Conservation (phyloP, 2,888 invertebrate genomes). For the Perizoma flavofasciatum region DNA sequence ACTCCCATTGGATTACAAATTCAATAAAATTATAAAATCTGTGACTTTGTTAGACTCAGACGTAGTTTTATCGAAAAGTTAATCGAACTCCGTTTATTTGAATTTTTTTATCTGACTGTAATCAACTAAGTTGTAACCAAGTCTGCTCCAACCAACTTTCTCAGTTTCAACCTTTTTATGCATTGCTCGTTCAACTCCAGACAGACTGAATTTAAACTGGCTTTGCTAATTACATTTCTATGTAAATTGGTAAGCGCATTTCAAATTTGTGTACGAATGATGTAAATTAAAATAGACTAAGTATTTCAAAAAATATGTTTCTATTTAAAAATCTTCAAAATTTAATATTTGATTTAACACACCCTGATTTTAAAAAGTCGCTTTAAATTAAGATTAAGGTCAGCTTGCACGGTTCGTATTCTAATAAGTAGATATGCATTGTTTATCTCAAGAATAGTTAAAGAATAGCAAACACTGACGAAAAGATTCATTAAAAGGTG, state of each 20-base stretch:
- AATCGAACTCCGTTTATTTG: conserved; percentile 30
- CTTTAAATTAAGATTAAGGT: no score
- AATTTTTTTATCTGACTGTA: conserved; percentile 39
- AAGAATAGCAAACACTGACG: no score
- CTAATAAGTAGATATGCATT: no score
- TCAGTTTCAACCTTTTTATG: conserved; percentile 45
- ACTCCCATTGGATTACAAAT: no score
- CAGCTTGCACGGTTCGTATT: no score
- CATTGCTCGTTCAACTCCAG: conserved; percentile 45
- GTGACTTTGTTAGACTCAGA: conserved; percentile 5
- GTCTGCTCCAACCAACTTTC: conserved; percentile 32
- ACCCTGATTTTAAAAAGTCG: conserved; percentile 1
- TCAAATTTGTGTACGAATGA: conserved; percentile 37
- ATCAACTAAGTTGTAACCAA: conserved; percentile 46
- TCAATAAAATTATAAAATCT: background rate
- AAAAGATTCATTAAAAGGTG: no score
- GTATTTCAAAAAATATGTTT: background rate
- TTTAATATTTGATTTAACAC: no score
- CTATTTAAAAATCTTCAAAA: no score
- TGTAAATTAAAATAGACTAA: conserved; percentile 31
- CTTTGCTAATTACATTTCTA: conserved; percentile 48
- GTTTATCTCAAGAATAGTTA: no score
- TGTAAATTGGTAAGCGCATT: conserved; percentile 43
- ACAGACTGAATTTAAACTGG: conserved; percentile 38
- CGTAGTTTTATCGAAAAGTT: conserved; percentile 19